Evolutionary conservation across 1,140 invertebrate species (phyloP).

Genomic region (Gryon sp.): DNA sequence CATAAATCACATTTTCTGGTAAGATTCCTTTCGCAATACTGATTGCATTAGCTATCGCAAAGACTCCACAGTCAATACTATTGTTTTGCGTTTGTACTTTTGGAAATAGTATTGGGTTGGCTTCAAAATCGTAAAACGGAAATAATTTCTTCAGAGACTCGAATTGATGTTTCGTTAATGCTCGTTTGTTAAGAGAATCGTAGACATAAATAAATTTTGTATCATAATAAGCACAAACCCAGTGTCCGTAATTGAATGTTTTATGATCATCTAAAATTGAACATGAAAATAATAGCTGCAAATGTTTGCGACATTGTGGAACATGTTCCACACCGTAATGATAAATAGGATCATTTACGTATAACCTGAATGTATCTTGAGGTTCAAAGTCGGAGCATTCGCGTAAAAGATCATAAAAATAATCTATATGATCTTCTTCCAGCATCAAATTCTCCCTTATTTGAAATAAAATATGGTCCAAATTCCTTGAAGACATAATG

Average conservation of each 20-base stretch:
- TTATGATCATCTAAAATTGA: neutral
- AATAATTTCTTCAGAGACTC: neutral
- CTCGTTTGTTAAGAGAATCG: constrained; percentile 9
- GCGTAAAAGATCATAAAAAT: constrained; percentile 10
- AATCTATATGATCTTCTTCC: constrained; percentile 21
- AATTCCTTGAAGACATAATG: too few species aligned
- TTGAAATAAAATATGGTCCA: too few species aligned
- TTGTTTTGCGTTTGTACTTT: neutral
- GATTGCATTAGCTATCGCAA: too few species aligned
- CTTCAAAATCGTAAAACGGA: too few species aligned
- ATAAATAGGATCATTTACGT: too few species aligned
- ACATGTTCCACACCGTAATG: constrained; percentile 20
- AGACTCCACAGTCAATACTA: too few species aligned
- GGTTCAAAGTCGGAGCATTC: too few species aligned
- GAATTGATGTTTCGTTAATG: neutral
- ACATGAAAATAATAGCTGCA: constrained; percentile 28
- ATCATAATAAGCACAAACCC: too few species aligned
- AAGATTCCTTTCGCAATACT: too few species aligned
- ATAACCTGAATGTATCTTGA: too few species aligned
- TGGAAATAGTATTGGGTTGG: neutral
- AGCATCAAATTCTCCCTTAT: too few species aligned
- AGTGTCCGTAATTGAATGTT: constrained; percentile 16
- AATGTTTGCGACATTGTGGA: constrained; percentile 9
- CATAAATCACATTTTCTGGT: too few species aligned
- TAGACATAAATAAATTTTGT: constrained; percentile 15